These are phyloP conservation scores for Champsocephalus esox DNA, from an alignment of 2,797 vertebrate species.

Conservation along the genomic window DNA sequence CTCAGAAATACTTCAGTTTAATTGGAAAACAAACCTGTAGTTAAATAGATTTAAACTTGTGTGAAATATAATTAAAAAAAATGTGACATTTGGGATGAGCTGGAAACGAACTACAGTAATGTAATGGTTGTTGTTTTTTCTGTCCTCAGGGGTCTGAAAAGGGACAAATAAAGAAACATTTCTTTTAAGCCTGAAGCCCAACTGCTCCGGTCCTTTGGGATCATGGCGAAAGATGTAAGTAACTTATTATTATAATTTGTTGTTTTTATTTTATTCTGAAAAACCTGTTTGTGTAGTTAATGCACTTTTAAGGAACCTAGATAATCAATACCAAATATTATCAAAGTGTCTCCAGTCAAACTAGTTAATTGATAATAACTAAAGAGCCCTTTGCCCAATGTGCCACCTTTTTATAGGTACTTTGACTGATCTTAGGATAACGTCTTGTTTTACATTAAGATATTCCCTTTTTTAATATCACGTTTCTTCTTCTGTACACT, in stretches of 20 bases:
- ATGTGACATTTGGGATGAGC: not conserved
- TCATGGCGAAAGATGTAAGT: slow-evolving; percentile 91
- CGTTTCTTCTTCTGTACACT: not conserved
- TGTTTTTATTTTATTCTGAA: not conserved
- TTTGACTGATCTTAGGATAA: not conserved
- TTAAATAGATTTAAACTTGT: too few species aligned
- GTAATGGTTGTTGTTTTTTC: slow-evolving; percentile 25
- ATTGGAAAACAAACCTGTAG: not conserved
- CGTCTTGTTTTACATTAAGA: not conserved
- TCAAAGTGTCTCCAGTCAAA: too few species aligned
- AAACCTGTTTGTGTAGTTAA: not conserved
- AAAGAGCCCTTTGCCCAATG: too few species aligned
- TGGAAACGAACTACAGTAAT: not conserved
- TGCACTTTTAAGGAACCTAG: too few species aligned
- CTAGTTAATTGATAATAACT: too few species aligned
- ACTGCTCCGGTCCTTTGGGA: slow-evolving; percentile 82
- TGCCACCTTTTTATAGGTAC: not conserved
- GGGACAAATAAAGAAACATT: slow-evolving; percentile 59
- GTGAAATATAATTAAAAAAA: not conserved
- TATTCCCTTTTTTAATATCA: not conserved
- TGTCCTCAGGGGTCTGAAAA: slow-evolving; percentile 70
- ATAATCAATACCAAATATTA: too few species aligned
- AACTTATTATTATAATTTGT: not conserved
- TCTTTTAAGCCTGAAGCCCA: slow-evolving; percentile 71
- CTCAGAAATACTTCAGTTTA: slow-evolving; percentile 31